Evolutionary conservation across 2,888 invertebrate species (phyloP), one percentile per base, ranked within the genome.

Genomic region (Limnephilus rhombicus): DNA sequence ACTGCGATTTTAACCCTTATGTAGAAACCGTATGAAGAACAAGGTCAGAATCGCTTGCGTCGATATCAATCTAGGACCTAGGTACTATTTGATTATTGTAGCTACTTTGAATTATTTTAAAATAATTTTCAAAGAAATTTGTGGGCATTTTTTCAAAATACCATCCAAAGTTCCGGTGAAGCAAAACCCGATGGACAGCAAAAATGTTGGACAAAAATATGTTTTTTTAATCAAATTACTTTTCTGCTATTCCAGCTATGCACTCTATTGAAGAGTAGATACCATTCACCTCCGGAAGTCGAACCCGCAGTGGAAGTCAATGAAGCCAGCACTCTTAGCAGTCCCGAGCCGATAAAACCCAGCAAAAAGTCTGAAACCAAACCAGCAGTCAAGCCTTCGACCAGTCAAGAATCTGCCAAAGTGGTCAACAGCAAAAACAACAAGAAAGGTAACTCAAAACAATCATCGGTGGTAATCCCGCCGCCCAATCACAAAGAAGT

Each of bases 231-330:
- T 68, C 7, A 9, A 68, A 68, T 68, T 68, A 68, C 24, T 68
- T 68, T 68, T 24, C 7, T 24, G n/a, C 9, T 82, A 9, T 92
- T 93, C 81, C 80, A 93, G 93, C 83, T 93, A 34, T 92, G 91
- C 53, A 68, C 85, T 85, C 83, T 93, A 45, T 83, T 93, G 45
- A 90, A 92, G 81, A 93, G 92, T 41, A 85, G 92, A 80, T 86
- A 91, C 49, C 81, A 91, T 49, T 80, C 86, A 9, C 81, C 92
- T 24, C 91, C 91, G 12, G 86, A 93, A 24, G 94, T 96, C 45
- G 96, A 96, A 91, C 94, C 95, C 92, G 96, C 96, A 1, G 93
- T 95, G 24, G 96, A 96, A 93, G 96, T 95, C 41, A 94, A 95
- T 93, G 96, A 96, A 93, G 94, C 80, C 94, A 94, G 83, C 92